Evolutionary conservation across 2,113 vertebrate genomes (phyloP).

Genomic region (Callopanchax toddi): DNA sequence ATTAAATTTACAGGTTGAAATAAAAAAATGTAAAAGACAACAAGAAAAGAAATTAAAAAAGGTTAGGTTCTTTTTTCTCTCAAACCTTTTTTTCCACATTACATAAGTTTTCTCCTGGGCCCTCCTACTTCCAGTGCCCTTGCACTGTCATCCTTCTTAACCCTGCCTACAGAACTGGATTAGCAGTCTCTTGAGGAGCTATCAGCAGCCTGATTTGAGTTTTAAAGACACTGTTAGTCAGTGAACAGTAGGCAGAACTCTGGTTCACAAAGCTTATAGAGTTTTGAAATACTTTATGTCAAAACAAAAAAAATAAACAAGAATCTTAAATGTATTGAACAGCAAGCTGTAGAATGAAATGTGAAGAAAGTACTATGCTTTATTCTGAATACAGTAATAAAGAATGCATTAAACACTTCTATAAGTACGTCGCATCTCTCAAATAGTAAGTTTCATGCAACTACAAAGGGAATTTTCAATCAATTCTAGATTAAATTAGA

Average conservation of each 20-base stretch:
- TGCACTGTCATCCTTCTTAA: not conserved
- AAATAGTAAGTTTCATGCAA: constrained; percentile 15
- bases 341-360: not conserved
- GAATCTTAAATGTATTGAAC: not conserved
- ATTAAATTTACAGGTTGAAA: too few species aligned
- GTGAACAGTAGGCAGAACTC: not conserved
- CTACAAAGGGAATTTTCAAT: constrained; percentile 36
- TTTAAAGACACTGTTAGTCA: not conserved
- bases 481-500: too few species aligned
- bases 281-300: not conserved
- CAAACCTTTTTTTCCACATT: too few species aligned
- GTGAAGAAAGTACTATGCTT: constrained; percentile 8
- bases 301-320: not conserved
- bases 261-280: not conserved
- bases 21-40: too few species aligned
- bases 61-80: too few species aligned
- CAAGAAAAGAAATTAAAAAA: too few species aligned
- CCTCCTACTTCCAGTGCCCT: not conserved
- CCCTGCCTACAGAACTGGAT: not conserved
- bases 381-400: constrained; percentile 1
- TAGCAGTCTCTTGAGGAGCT: not conserved
- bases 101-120: not conserved
- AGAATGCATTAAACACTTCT: constrained; percentile 9
- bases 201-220: not conserved
- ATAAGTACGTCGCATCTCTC: constrained; percentile 12